phyloP scores from a whole-genome alignment of 2,113 vertebrate genomes.

The Buteo buteo region DNA sequence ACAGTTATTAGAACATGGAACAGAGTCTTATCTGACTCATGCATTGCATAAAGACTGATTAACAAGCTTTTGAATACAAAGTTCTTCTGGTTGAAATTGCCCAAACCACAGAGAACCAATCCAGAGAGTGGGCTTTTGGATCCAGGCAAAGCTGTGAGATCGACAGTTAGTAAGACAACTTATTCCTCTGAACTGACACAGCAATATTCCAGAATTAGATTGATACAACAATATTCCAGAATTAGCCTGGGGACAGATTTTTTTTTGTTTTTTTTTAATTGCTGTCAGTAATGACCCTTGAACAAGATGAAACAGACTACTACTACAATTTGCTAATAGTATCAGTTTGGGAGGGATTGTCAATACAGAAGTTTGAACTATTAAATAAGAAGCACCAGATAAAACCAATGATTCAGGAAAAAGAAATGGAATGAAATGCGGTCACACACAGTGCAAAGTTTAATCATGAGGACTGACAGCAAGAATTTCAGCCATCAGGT shows the following conservation, averaged over 20 bases:
- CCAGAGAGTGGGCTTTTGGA: not conserved
- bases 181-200: not conserved
- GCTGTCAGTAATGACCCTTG: not conserved
- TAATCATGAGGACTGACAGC: not conserved
- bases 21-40: not conserved
- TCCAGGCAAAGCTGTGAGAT: not conserved
- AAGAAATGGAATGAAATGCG: not conserved
- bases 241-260: not conserved
- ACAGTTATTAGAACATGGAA: not conserved
- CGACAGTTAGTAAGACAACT: not conserved
- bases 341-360: not conserved
- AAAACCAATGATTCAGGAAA: not conserved
- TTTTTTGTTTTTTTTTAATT: not conserved
- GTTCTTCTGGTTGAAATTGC: not conserved
- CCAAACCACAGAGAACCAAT: not conserved
- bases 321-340: fast-evolving
- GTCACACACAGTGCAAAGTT: not conserved
- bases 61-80: not conserved
- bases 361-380: not conserved
- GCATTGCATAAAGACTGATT: not conserved
- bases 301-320: not conserved
- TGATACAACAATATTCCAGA: not conserved
- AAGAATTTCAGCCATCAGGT: not conserved
- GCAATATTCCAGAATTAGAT: not conserved
- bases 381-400: not conserved